Conservation (phyloP, 2,797 vertebrate genomes). For the Gymnodraco acuticeps region DNA sequence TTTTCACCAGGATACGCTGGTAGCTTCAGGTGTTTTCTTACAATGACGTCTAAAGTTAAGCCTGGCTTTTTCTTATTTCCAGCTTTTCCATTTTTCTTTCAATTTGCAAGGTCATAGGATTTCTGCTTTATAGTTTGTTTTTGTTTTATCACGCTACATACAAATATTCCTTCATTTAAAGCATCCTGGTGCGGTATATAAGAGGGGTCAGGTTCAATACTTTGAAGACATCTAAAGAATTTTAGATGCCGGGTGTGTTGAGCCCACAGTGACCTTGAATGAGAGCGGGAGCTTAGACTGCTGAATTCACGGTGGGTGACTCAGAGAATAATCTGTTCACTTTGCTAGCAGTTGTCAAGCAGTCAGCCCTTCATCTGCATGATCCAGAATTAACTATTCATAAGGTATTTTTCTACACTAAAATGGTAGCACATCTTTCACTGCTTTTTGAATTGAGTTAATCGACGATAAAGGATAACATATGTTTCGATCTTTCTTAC, state of each 20-base stretch:
- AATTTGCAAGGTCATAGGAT: slow-evolving; percentile 30
- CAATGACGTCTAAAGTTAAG: neutral
- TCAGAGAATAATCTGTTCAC: slow-evolving; percentile 70
- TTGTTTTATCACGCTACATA: slow-evolving; percentile 23
- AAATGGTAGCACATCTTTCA: slow-evolving; percentile 38
- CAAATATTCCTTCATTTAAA: slow-evolving; percentile 15
- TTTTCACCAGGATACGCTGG: neutral
- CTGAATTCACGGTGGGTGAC: slow-evolving; percentile 64
- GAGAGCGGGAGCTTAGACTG: slow-evolving; percentile 44
- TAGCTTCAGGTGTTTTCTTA: neutral
- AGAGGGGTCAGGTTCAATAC: slow-evolving; percentile 46
- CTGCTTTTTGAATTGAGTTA: slow-evolving; percentile 47
- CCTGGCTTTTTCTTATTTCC: neutral
- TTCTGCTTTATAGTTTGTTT: slow-evolving; percentile 18
- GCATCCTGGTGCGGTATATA: slow-evolving; percentile 2
- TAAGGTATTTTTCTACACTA: slow-evolving; percentile 49
- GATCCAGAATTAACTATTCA: slow-evolving; percentile 76
- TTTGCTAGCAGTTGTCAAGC: slow-evolving; percentile 65
- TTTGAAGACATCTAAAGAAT: slow-evolving; percentile 57
- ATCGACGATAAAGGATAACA: slow-evolving; percentile 11
- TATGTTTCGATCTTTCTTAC: slow-evolving; percentile 14
- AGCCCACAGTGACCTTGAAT: slow-evolving; percentile 68
- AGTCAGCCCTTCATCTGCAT: slow-evolving; percentile 70
- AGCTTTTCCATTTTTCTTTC: neutral
- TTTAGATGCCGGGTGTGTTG: slow-evolving; percentile 47